Conservation (phyloP, 2,797 vertebrate species). For the Cyclura pinguis region DNA sequence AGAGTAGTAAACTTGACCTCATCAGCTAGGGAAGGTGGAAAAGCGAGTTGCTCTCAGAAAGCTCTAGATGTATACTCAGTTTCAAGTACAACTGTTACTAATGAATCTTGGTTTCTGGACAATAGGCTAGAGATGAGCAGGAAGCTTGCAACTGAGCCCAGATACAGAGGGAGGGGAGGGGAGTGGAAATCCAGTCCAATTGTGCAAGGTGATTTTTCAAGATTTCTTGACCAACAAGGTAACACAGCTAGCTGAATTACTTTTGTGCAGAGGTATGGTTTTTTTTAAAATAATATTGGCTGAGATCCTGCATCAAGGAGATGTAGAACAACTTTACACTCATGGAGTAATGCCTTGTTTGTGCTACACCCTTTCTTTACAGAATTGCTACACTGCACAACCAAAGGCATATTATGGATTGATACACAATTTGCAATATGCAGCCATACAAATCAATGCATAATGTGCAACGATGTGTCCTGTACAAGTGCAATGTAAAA, state of each 20-base stretch:
- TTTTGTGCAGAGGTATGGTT: background rate
- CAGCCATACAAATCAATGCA: too few relatives aligned
- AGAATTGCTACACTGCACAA: too few relatives aligned
- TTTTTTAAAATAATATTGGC: background rate
- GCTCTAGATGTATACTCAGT: background rate
- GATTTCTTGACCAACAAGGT: background rate
- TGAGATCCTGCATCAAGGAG: too few relatives aligned
- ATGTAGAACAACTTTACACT: too few relatives aligned
- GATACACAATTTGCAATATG: too few relatives aligned
- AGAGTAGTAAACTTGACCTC: too few relatives aligned
- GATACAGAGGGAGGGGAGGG: background rate
- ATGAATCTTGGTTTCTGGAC: background rate
- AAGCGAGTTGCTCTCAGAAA: background rate
- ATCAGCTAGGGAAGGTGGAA: background rate
- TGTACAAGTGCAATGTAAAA: too few relatives aligned
- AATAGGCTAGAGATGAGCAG: background rate
- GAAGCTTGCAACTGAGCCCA: background rate
- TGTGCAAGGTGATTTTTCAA: background rate
- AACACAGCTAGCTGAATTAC: background rate
- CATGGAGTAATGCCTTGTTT: too few relatives aligned
- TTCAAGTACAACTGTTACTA: background rate
- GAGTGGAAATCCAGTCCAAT: background rate
- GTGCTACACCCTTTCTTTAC: too few relatives aligned
- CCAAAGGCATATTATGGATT: too few relatives aligned
- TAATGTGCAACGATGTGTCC: too few relatives aligned